Percentiles rank a stretch among this genome's conserved stretches.
phyloP scores from a whole-genome alignment of 2,888 invertebrate species.

The Falcaria lacertinaria region DNA sequence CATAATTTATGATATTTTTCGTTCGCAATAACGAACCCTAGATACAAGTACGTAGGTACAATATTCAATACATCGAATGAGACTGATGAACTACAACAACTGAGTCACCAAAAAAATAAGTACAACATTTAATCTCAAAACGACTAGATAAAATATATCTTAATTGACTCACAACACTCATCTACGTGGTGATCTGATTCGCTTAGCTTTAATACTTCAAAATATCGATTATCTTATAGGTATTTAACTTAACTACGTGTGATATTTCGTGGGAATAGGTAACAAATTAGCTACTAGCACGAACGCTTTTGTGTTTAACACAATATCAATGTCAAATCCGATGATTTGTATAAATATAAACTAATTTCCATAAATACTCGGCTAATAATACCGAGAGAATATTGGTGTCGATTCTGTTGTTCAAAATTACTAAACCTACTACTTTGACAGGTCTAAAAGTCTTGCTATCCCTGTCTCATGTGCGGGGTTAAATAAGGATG shows the following conservation, averaged over 20 bases:
- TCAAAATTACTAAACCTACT: no score
- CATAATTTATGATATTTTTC: conserved; percentile 15
- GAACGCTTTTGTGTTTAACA: background rate
- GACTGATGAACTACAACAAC: conserved; percentile 8
- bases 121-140: conserved; percentile 59
- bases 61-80: conserved; percentile 5
- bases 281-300: no score
- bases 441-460: no score
- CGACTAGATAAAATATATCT: conserved; percentile 60
- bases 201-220: conserved; percentile 10
- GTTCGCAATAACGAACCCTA: conserved; percentile 25
- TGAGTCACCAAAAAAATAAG: conserved; percentile 27
- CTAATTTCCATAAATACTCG: no score
- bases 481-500: no score
- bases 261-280: background rate
- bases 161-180: conserved; percentile 69
- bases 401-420: no score
- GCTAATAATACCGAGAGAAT: no score
- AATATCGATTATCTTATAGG: background rate
- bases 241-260: background rate
- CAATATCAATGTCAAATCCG: background rate
- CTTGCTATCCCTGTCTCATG: no score
- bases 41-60: conserved; percentile 9
- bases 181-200: conserved; percentile 25
- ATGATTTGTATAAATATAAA: no score